Percentiles rank a stretch among this genome's conserved stretches.
phyloP scores from a whole-genome alignment of 1,140 invertebrate genomes.

The Hestina assimilis region DNA sequence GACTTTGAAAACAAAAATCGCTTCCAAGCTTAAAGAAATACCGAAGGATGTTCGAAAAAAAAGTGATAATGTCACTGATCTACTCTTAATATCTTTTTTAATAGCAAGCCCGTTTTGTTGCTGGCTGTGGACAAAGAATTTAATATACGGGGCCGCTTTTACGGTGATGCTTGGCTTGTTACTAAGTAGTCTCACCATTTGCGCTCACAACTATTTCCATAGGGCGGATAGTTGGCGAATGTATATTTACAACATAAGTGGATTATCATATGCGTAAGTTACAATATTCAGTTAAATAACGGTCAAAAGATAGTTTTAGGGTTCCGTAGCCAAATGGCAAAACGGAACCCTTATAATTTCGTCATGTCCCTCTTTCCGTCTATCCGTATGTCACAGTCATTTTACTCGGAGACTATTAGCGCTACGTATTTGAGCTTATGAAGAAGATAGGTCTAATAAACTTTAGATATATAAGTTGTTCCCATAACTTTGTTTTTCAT shows the following conservation, averaged over 20 bases:
- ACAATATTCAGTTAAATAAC: background rate
- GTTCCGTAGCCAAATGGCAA: no score
- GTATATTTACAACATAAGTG: constrained; percentile 87
- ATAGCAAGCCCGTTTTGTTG: constrained; percentile 77
- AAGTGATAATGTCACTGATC: constrained; percentile 79
- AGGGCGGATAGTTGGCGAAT: constrained; percentile 88
- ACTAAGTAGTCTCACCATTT: constrained; percentile 79
- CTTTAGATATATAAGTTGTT: no score
- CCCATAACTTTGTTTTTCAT: no score
- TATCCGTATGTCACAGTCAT: no score
- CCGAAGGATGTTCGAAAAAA: constrained; percentile 50
- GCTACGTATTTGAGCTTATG: no score
- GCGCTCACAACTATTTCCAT: constrained; percentile 91
- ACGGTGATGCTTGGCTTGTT: constrained; percentile 68
- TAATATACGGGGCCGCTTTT: constrained; percentile 39
- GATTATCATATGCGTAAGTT: constrained; percentile 81
- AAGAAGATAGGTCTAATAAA: no score
- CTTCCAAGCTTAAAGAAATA: constrained; percentile 71
- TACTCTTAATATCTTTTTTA: constrained; percentile 74
- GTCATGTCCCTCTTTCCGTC: no score
- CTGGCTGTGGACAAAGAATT: constrained; percentile 59
- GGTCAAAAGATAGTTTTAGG: background rate
- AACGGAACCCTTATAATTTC: no score
- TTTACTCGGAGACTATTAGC: no score
- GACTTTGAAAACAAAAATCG: constrained; percentile 81